These are phyloP conservation scores for Danio albolineatus DNA, from an alignment of 2,797 vertebrate genomes.

Conservation along the genomic window DNA sequence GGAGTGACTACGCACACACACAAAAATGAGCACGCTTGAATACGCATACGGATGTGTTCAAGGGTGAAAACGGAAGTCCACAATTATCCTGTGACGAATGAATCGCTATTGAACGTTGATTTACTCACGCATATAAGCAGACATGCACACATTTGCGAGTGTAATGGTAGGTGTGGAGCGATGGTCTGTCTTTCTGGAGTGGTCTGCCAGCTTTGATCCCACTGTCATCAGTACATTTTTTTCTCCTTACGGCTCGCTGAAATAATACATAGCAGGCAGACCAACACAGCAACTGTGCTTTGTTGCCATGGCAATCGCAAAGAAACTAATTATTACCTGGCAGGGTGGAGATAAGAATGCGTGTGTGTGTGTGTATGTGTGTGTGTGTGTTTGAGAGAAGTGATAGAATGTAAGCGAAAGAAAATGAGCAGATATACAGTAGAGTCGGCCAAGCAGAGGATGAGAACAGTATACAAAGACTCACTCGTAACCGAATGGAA, in stretches of 20 bases:
- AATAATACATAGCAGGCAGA: conserved; percentile 73
- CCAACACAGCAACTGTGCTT: conserved; percentile 63
- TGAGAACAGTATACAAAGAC: conserved; percentile 64
- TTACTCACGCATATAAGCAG: background rate
- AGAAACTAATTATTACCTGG: conserved; percentile 79
- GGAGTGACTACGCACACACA: background rate
- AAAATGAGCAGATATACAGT: conserved; percentile 49
- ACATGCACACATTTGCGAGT: background rate
- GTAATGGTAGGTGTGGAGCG: conserved; percentile 8
- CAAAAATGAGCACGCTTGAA: background rate
- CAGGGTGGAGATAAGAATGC: conserved; percentile 54
- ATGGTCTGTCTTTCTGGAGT: conserved; percentile 38
- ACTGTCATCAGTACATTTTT: conserved; percentile 37
- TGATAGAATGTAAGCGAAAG: conserved; percentile 44
- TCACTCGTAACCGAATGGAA: conserved; percentile 65
- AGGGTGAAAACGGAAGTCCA: conserved; percentile 13
- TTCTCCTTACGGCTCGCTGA: conserved; percentile 61
- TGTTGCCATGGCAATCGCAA: conserved; percentile 80
- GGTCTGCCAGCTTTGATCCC: conserved; percentile 54
- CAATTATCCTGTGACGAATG: background rate
- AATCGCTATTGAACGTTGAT: background rate
- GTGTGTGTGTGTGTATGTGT: conserved; percentile 12
- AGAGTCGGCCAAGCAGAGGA: conserved; percentile 50
- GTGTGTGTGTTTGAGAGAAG: conserved; percentile 30
- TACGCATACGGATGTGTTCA: conserved; percentile 11